Conservation (phyloP, 2,797 vertebrate species). For the Tokudaia muenninki region DNA sequence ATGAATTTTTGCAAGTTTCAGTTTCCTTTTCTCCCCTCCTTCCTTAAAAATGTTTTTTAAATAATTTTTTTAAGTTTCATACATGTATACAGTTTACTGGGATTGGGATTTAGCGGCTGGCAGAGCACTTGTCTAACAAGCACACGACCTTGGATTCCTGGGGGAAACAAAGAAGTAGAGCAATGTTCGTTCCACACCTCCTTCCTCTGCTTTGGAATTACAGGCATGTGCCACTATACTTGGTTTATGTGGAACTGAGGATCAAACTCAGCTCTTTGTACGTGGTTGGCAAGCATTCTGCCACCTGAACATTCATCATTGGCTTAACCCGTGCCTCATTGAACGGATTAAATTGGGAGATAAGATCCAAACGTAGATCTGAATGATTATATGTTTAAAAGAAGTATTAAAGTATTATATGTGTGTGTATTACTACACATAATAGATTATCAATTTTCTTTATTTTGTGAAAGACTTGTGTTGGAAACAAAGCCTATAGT, state of each 20-base stretch:
- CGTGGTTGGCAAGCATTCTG: neutral
- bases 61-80: neutral
- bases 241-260: neutral
- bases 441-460: neutral
- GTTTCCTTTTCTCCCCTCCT: neutral
- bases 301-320: neutral
- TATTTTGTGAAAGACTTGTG: neutral
- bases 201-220: neutral
- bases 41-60: neutral
- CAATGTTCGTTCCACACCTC: neutral
- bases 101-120: neutral
- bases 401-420: neutral
- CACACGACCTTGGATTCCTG: neutral
- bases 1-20: neutral
- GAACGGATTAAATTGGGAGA: neutral
- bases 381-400: neutral
- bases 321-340: neutral
- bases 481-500: neutral
- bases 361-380: too few relatives aligned
- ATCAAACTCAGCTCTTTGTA: neutral
- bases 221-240: neutral
- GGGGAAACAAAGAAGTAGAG: neutral
- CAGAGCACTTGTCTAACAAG: neutral
- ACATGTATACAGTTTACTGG: neutral
- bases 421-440: neutral